phyloP scores from a whole-genome alignment of 2,797 vertebrate genomes.

The Antennarius maculatus region DNA sequence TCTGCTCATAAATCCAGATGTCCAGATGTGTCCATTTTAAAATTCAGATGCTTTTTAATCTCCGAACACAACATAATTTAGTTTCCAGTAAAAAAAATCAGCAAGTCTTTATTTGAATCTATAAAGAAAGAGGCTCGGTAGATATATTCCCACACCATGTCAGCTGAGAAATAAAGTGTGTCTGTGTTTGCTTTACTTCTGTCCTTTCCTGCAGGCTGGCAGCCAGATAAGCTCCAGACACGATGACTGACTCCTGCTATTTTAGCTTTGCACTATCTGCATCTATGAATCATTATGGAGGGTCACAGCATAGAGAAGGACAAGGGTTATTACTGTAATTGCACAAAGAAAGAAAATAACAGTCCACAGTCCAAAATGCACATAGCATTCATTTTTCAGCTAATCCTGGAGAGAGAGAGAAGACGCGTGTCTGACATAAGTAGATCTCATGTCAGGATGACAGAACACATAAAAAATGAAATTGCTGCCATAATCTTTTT shows the following conservation, averaged over 20 bases:
- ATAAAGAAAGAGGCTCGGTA: background rate
- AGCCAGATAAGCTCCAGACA: conserved; percentile 50
- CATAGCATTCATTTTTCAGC: no score
- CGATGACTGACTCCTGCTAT: conserved; percentile 51
- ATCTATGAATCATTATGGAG: conserved; percentile 41
- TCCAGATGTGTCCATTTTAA: no score
- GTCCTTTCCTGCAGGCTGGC: conserved; percentile 36
- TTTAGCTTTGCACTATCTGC: conserved; percentile 47
- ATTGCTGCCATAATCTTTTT: conserved; percentile 22
- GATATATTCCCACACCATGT: background rate
- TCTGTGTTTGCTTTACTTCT: conserved; percentile 20
- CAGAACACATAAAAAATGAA: conserved; percentile 24
- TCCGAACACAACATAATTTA: conserved; percentile 7
- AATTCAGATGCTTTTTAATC: conserved; percentile 11
- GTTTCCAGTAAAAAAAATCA: background rate
- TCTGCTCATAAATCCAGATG: no score
- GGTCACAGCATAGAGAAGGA: conserved; percentile 36
- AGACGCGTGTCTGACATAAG: conserved; percentile 2
- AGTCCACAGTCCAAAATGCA: background rate
- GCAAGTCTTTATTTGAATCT: background rate
- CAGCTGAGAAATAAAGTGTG: background rate
- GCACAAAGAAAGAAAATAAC: conserved; percentile 11
- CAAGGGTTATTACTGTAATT: conserved; percentile 37
- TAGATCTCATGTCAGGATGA: background rate
- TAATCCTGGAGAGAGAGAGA: background rate